These are phyloP conservation scores for Diplazon laetatorius DNA, from an alignment of 2,888 invertebrate genomes.

Conservation along the genomic window DNA sequence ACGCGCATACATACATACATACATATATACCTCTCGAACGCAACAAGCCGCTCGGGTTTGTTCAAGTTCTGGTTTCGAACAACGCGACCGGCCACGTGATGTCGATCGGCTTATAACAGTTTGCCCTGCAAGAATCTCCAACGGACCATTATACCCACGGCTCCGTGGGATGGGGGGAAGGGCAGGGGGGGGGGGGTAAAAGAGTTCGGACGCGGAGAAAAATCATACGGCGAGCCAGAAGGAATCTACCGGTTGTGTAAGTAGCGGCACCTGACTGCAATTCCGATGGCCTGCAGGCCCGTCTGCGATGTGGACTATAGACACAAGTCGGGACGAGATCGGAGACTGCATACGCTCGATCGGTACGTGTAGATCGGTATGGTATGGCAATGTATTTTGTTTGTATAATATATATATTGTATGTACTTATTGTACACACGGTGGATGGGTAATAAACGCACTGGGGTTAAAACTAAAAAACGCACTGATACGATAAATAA, in stretches of 20 bases:
- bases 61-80: conserved; percentile 6
- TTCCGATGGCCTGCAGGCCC: conserved; percentile 72
- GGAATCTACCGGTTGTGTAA: conserved; percentile 80
- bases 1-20: too few relatives aligned
- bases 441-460: conserved; percentile 34
- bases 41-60: conserved; percentile 4
- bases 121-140: conserved; percentile 37
- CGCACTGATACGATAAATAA: conserved; percentile 18
- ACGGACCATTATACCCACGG: conserved; percentile 40
- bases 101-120: conserved; percentile 19
- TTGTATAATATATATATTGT: background rate
- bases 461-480: conserved; percentile 1
- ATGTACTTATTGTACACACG: conserved; percentile 3
- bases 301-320: conserved; percentile 45
- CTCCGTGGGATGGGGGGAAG: conserved; percentile 28
- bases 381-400: conserved; percentile 13
- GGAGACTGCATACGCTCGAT: conserved; percentile 51
- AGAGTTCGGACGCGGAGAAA: conserved; percentile 38
- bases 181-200: too few relatives aligned
- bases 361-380: too few relatives aligned
- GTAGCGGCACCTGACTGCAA: conserved; percentile 79
- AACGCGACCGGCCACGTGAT: conserved; percentile 12
- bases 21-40: background rate
- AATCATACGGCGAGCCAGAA: conserved; percentile 62
- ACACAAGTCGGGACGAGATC: conserved; percentile 56